Conservation (phyloP, 2,888 invertebrate genomes). For the Exocentrus adspersus region DNA sequence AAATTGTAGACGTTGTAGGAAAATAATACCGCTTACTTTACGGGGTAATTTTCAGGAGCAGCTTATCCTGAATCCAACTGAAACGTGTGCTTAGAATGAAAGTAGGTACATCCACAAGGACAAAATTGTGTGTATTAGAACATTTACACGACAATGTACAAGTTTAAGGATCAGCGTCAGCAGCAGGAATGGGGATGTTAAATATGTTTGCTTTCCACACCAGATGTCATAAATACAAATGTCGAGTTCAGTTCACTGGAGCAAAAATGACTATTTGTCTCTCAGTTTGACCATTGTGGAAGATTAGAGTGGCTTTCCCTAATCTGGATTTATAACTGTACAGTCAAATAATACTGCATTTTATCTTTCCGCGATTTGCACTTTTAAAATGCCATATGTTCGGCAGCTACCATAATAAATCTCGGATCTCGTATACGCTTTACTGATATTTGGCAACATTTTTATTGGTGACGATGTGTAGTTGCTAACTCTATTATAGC, state of each 20-base stretch:
- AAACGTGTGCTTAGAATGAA: slow-evolving; percentile 20
- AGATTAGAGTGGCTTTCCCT: slow-evolving; percentile 57
- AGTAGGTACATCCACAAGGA: slow-evolving; percentile 4
- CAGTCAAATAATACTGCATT: slow-evolving; percentile 39
- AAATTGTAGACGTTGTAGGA: too few relatives aligned
- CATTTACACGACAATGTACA: slow-evolving; percentile 47
- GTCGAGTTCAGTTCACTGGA: slow-evolving; percentile 56
- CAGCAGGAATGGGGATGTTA: slow-evolving; percentile 51
- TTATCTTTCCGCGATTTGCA: slow-evolving; percentile 46
- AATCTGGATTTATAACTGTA: slow-evolving; percentile 56
- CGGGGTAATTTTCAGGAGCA: too few relatives aligned
- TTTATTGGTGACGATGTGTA: too few relatives aligned
- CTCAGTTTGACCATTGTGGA: slow-evolving; percentile 59
- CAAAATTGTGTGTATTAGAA: slow-evolving; percentile 27
- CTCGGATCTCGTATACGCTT: too few relatives aligned
- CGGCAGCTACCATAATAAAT: background rate
- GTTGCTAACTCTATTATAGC: too few relatives aligned
- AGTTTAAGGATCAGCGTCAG: slow-evolving; percentile 58
- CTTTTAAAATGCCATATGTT: slow-evolving; percentile 34
- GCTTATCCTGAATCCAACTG: too few relatives aligned
- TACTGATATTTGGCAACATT: too few relatives aligned
- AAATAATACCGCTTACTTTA: too few relatives aligned
- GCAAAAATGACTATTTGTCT: slow-evolving; percentile 60
- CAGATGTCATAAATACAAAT: slow-evolving; percentile 59
- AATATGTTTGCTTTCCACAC: slow-evolving; percentile 58